Evolutionary conservation across 2,797 vertebrate species (phyloP), one percentile per base, ranked within the genome.

Genomic region (Falco rusticolus): DNA sequence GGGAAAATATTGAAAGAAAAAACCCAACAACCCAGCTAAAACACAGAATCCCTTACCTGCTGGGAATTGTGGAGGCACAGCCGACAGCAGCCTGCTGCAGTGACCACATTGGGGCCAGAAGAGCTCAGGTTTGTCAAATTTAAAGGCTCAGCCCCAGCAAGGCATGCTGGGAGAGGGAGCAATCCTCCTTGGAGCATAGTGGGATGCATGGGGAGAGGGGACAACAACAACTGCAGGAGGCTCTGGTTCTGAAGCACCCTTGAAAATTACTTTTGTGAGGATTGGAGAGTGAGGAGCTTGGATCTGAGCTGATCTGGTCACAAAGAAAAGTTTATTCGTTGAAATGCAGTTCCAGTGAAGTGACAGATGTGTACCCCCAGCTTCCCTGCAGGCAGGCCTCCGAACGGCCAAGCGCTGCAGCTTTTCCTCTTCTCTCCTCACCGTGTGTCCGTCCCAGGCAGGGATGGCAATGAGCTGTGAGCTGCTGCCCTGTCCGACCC

Each of bases 401-500:
- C 1, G 0, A 48, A 31, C 0, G 0, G 34, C 60, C 60, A 34
- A 24, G 65, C 45, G 15, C 33, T 1, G 2, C 45, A 48, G 75
- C 50, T 31, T 34, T 48, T 57, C 43, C 57, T 59, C 48, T 75
- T 13, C 78, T 63, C 81, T 43, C 34, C 48, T 59, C 34, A 33
- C n/a, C 8, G 0, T 1, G 1, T 1, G 1, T 84, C 8, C 14
- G 53, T 45, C 22, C 24, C 48, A 18, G 22, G 47, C 1, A 4
- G 48, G 41, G 77, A 61, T 43, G 41, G 79, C 0, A 0, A 0
- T 31, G 47, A 63, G 61, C 68, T 68, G 39, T 47, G 61, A 25
- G 56, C 60, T 72, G 61, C 75, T 78, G 12, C 50, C 34, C n/a
- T 39, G 2, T n/a, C 91, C 59, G 14, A 13, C 19, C 66, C 0